Evolutionary conservation across 2,113 vertebrate species (phyloP).

Genomic region (Corvus hawaiiensis): DNA sequence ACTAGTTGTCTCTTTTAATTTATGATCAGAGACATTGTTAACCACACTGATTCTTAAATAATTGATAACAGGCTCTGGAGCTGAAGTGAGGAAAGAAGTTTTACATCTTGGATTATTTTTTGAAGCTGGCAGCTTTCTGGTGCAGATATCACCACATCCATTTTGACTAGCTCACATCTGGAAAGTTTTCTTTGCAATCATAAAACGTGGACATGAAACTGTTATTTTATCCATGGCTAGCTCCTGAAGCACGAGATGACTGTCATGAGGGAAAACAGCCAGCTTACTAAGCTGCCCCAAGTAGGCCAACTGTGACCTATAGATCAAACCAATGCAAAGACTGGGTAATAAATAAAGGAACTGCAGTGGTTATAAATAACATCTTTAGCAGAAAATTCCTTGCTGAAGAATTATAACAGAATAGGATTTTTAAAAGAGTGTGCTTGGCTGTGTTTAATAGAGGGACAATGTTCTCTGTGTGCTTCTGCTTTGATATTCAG

Average conservation of each 20-base stretch:
- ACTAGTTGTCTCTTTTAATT: background rate
- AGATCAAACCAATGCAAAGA: background rate
- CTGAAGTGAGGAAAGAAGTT: background rate
- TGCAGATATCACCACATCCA: background rate
- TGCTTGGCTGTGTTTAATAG: background rate
- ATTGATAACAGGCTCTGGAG: background rate
- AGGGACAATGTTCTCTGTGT: background rate
- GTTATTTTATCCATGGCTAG: background rate
- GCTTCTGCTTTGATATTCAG: constrained; percentile 48
- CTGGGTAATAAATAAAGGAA: background rate
- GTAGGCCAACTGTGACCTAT: background rate
- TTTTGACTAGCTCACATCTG: background rate
- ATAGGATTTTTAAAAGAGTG: background rate
- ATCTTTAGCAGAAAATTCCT: background rate
- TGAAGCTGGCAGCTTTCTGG: background rate
- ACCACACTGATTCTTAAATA: background rate
- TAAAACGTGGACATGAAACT: background rate
- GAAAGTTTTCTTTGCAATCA: background rate
- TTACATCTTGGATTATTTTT: background rate
- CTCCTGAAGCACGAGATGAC: constrained; percentile 7
- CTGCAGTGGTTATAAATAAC: background rate
- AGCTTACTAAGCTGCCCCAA: background rate
- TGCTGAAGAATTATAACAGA: background rate
- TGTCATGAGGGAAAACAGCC: background rate
- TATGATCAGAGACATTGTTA: background rate